Base-by-base conservation (phyloP, 2,797 vertebrate species). In the Ambastaia sidthimunki region DNA sequence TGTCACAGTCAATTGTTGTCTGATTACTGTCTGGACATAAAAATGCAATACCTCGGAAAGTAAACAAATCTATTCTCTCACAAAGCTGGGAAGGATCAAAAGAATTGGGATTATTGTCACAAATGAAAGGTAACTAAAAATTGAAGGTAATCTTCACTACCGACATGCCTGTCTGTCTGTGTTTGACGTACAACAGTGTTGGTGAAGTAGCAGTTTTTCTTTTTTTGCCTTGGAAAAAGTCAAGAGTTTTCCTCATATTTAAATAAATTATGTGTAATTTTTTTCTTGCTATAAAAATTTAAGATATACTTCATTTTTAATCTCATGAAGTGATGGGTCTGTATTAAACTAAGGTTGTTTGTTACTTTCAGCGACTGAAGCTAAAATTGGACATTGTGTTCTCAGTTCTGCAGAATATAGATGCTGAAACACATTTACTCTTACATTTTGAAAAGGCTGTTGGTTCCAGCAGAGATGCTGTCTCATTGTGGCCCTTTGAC, bases 51-150 rank as follows among this genome's bases (percentile, higher is more conserved):
- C 31, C 83, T 87, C 87, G 73, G 21, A 80, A 90, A 85, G 87
- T 90, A 90, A 91, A 90, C 86, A 91, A 85, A 90, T 69, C 85
- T 87, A 84, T 89, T 78, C 71, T 50, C 44, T 16, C 76, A 76
- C 80, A 80, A 82, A 37, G 41, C 80, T 81, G 73, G 71, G 83
- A 82, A 83, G 85, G 83, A 76, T 85, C 63, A 83, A 80, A 86
- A 85, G 74, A 80, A 84, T 88, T 69, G 66, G 80, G 83, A 87
- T 85, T 89, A 66, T 84, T 87, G 89, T 89, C 85, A 89, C 80
- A 90, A 89, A 89, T 90, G 84, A 88, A 90, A 90, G 77, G 83
- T 91, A 91, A 91, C 88, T 88, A 76, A 78, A 76, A 88, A 85
- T 81, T 85, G 86, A 85, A 83, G 80, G 77, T 92, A 92, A 92